Evolutionary conservation across 1,140 invertebrate species (phyloP), one percentile per base, ranked within the genome.

Genomic region (Temnothorax longispinosus): DNA sequence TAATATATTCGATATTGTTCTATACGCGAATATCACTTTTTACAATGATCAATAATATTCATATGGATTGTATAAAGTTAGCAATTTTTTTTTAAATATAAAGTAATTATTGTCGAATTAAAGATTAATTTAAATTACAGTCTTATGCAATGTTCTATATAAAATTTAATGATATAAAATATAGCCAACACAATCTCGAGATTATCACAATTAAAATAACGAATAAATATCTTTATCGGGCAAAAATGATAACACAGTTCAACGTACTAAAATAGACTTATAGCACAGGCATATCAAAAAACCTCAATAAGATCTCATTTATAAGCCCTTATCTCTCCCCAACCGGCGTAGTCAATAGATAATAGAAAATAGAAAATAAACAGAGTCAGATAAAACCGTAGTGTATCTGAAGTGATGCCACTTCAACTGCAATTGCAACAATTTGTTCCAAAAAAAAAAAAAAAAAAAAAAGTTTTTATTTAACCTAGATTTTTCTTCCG

Each of bases 341-440:
- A 11, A 0, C 2, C 11, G n/a, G 15, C 2, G n/a, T 71, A 54
- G n/a, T 15, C 47, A 11, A 60, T 11, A 81, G 50, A 72, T 81
- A 84, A 60, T 35, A 52, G 50, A 84, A 62, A 75, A 84, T 13
- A 71, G 21, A 81, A 56, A 41, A 10, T 62, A 82, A 80, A 67
- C 38, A 60, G 3, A 47, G 3, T 8, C 15, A 27, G 78, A 84
- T 58, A 84, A 54, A 58, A 60, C 1, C 13, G 18, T 27, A 11
- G 10, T 69, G 52, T 84, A 75, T 84, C 80, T 84, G 13, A 5
- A 75, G 32, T 75, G 69, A 75, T 60, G 15, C 32, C 32, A 54
- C 77, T 80, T 81, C 32, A 81, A 41, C 8, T 27, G 21, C 64
- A 4, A 56, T 56, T 67, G 44, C 47, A 41, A 81, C 64, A 84